Evolutionary conservation across 2,797 vertebrate genomes (phyloP).

Genomic region (Takifugu rubripes): DNA sequence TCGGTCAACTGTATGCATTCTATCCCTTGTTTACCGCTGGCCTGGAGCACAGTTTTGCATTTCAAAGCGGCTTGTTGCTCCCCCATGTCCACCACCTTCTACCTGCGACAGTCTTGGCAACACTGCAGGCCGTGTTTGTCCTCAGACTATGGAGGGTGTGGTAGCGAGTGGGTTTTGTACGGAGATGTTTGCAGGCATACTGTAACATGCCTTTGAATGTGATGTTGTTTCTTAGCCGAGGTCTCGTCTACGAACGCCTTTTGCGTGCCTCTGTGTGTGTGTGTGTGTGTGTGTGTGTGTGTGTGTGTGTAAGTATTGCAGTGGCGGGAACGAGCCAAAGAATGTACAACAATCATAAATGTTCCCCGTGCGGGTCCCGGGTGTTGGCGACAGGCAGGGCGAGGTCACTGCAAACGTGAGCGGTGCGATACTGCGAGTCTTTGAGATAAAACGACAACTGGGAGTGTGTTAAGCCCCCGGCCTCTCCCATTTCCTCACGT

Average conservation of each 20-base stretch:
- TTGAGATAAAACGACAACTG: conserved; percentile 33
- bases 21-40: conserved; percentile 6
- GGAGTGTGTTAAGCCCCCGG: conserved; percentile 10
- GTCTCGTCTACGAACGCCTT: conserved; percentile 12
- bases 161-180: conserved; percentile 18
- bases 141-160: conserved; percentile 33
- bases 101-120: conserved; percentile 19
- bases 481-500: background rate
- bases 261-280: conserved; percentile 31
- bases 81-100: background rate
- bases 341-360: conserved; percentile 22
- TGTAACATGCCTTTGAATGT: conserved; percentile 35
- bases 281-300: conserved; percentile 10
- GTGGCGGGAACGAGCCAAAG: conserved; percentile 23
- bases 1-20: conserved; percentile 24
- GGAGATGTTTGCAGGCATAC: conserved; percentile 33
- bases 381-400: conserved; percentile 43
- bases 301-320: conserved; percentile 15
- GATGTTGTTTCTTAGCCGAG: conserved; percentile 16
- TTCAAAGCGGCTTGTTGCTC: conserved; percentile 37
- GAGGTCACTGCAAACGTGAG: conserved; percentile 31
- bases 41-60: conserved; percentile 36
- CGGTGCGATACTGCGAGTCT: conserved; percentile 16
- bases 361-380: conserved; percentile 19
- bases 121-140: conserved; percentile 25